These are phyloP conservation scores for Temnothorax rugatulus DNA, from an alignment of 2,888 invertebrate species.

Conservation along the genomic window DNA sequence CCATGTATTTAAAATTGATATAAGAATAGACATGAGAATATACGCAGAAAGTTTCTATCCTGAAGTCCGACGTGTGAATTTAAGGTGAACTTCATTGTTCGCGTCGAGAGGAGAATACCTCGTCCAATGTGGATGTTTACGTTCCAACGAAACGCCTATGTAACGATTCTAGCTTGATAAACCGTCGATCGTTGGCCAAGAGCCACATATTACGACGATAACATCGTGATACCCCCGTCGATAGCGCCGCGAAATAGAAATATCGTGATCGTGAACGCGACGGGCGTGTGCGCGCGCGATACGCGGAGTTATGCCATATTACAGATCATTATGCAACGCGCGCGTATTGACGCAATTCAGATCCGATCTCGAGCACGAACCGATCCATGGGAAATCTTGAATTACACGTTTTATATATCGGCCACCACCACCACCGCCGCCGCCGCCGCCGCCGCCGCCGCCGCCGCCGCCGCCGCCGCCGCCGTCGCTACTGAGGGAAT, in stretches of 20 bases:
- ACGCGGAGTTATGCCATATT: slow-evolving; percentile 67
- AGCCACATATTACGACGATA: slow-evolving; percentile 12
- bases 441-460: slow-evolving; percentile 34
- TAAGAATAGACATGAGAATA: not conserved
- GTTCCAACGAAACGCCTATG: not conserved
- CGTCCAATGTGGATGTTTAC: not conserved
- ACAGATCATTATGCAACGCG: slow-evolving; percentile 77
- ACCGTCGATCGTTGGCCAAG: not conserved
- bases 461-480: slow-evolving; percentile 6
- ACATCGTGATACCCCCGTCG: slow-evolving; percentile 59
- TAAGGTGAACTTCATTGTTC: not conserved
- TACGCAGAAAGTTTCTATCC: not conserved
- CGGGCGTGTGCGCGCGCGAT: slow-evolving; percentile 50
- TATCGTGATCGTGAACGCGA: slow-evolving; percentile 52
- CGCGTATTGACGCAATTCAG: slow-evolving; percentile 79
- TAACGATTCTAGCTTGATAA: not conserved
- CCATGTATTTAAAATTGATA: not conserved
- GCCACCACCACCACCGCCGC: not conserved
- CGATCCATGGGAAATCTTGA: slow-evolving; percentile 78
- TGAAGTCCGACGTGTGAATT: not conserved
- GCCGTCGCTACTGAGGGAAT: slow-evolving; percentile 48
- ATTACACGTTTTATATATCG: slow-evolving; percentile 68
- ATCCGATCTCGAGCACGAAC: slow-evolving; percentile 76
- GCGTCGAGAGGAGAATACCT: not conserved
- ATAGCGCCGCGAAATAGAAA: slow-evolving; percentile 66